Percentiles rank a stretch among this genome's conserved stretches.
These are phyloP conservation scores for Pedicia rivosa DNA, from an alignment of 2,888 invertebrate species.

Conservation along the genomic window DNA sequence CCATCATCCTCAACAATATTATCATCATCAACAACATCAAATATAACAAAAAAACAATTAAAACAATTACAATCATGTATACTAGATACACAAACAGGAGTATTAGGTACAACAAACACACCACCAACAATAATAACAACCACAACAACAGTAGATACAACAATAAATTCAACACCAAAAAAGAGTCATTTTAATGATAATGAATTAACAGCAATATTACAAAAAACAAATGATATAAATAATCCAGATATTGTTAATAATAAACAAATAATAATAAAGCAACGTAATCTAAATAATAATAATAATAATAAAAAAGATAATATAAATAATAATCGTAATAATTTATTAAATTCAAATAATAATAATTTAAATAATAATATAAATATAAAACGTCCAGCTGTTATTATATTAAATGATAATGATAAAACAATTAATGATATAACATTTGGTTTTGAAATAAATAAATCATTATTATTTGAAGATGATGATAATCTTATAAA, in stretches of 20 bases:
- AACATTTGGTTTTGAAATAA: constrained; percentile 58
- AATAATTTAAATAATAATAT: constrained; percentile 10
- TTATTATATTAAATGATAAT: constrained; percentile 51
- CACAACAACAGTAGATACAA: background rate
- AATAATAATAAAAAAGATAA: constrained; percentile 1
- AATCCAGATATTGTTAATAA: constrained; percentile 12
- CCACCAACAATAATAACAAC: background rate
- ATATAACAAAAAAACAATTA: no score
- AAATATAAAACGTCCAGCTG: constrained; percentile 42
- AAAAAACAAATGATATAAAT: constrained; percentile 7
- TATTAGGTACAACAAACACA: background rate
- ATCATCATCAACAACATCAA: no score
- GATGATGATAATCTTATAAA: constrained; percentile 25
- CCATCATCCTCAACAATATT: no score
- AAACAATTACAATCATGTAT: no score
- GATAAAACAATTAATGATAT: constrained; percentile 43
- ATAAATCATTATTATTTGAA: constrained; percentile 15
- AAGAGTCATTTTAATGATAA: constrained; percentile 9
- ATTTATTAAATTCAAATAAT: background rate
- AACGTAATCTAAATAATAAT: constrained; percentile 5
- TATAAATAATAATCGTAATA: background rate
- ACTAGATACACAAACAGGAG: no score
- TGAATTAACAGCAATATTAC: constrained; percentile 6
- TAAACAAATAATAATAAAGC: constrained; percentile 3
- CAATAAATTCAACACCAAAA: constrained; percentile 4